Evolutionary conservation across 2,797 vertebrate genomes (phyloP).

Genomic region (Acipenser ruthenus): DNA sequence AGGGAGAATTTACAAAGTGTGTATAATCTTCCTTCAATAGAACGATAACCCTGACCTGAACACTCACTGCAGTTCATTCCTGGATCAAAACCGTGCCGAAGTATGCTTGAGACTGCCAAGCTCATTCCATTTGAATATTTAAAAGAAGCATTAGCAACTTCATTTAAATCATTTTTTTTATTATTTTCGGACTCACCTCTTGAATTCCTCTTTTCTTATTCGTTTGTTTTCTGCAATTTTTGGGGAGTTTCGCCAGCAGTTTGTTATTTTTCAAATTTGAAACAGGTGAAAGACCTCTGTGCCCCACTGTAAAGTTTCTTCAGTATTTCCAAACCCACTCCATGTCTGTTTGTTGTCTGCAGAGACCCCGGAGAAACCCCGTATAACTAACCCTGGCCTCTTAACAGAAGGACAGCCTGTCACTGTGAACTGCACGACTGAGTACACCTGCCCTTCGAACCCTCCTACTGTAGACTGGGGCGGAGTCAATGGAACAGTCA

Average conservation of each 20-base stretch:
- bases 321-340: background rate
- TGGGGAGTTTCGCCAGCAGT: background rate
- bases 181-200: background rate
- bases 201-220: background rate
- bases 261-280: background rate
- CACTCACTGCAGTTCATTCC: background rate
- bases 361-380: conserved; percentile 50
- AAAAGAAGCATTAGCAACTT: background rate
- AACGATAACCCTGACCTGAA: background rate
- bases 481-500: conserved; percentile 29
- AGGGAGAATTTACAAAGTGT: too few relatives aligned
- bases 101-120: background rate
- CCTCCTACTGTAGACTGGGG: conserved; percentile 52
- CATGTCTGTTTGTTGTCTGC: conserved; percentile 1
- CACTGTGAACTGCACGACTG: conserved; percentile 56
- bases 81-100: background rate
- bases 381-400: conserved; percentile 41
- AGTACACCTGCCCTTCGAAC: conserved; percentile 48
- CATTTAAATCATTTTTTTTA: background rate
- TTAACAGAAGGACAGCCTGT: conserved; percentile 54
- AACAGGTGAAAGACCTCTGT: background rate
- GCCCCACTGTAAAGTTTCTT: background rate
- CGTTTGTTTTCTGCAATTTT: background rate
- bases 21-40: background rate
- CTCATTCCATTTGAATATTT: background rate